phyloP scores from a whole-genome alignment of 2,888 invertebrate genomes.

The Mylabris sibirica region DNA sequence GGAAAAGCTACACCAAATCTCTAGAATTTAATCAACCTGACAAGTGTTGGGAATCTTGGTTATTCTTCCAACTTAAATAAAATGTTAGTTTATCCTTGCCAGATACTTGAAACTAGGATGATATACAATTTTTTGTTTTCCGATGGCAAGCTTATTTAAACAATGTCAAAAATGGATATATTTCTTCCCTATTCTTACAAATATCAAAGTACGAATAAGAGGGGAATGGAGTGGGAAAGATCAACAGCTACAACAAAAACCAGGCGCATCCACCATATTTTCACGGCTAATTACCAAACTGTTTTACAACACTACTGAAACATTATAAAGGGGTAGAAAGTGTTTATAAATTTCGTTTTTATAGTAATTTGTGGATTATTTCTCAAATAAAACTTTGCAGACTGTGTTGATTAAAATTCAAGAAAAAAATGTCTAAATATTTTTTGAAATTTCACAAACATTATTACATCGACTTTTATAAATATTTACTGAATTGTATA shows the following conservation, averaged over 20 bases:
- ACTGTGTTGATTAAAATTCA: not conserved
- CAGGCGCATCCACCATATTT: slow-evolving; percentile 11
- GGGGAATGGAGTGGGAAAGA: not conserved
- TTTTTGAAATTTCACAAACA: not conserved
- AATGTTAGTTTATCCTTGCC: slow-evolving; percentile 7
- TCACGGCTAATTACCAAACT: not conserved
- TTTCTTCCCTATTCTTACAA: not conserved
- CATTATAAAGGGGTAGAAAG: not conserved
- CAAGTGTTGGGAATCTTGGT: not conserved
- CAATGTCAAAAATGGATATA: slow-evolving; percentile 27
- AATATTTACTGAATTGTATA: not conserved
- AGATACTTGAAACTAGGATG: not conserved
- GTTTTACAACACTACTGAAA: not conserved
- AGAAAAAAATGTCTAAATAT: not conserved
- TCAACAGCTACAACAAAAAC: not conserved
- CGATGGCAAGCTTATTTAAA: slow-evolving; percentile 32
- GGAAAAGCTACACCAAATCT: not conserved
- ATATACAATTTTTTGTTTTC: slow-evolving; percentile 16
- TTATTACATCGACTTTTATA: not conserved
- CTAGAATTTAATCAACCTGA: not conserved
- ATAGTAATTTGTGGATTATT: not conserved
- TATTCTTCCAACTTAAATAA: not conserved
- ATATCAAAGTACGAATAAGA: not conserved
- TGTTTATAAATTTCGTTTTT: not conserved
- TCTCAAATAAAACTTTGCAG: not conserved